Conservation (phyloP, 2,113 vertebrate species). For the Nycticorax nycticorax region DNA sequence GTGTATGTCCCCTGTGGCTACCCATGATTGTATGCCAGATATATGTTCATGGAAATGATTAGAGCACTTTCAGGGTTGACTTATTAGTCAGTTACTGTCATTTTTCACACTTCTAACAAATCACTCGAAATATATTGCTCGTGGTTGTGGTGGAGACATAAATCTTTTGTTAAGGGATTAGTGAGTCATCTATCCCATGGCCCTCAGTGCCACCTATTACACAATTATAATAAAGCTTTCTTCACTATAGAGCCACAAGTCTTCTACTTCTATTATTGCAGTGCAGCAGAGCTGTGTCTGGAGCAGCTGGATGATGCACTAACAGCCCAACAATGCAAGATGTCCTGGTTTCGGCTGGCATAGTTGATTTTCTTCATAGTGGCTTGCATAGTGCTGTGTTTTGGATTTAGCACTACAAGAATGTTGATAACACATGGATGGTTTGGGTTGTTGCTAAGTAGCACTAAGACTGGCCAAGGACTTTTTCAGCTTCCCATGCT, state of each 20-base stretch:
- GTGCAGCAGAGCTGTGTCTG: background rate
- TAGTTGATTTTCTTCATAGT: too few relatives aligned
- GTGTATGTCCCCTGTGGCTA: background rate
- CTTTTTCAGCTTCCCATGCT: too few relatives aligned
- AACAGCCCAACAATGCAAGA: rapidly evolving
- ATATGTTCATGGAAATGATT: background rate
- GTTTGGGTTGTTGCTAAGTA: too few relatives aligned
- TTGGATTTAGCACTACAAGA: too few relatives aligned
- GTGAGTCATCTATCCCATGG: background rate
- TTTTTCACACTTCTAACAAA: background rate
- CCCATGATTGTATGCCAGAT: background rate
- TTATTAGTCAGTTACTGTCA: background rate
- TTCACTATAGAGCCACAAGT: background rate
- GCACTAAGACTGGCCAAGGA: too few relatives aligned
- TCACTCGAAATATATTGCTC: background rate
- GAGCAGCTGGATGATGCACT: background rate
- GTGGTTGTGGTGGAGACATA: background rate
- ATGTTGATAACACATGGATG: too few relatives aligned
- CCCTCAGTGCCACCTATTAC: background rate
- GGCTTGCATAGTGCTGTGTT: too few relatives aligned
- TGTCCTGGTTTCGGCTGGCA: too few relatives aligned
- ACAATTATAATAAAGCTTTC: background rate
- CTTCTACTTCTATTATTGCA: background rate
- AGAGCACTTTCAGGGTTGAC: background rate
- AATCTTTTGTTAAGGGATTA: background rate